Evolutionary conservation across 2,113 vertebrate genomes (phyloP).

Genomic region (Lota lota): DNA sequence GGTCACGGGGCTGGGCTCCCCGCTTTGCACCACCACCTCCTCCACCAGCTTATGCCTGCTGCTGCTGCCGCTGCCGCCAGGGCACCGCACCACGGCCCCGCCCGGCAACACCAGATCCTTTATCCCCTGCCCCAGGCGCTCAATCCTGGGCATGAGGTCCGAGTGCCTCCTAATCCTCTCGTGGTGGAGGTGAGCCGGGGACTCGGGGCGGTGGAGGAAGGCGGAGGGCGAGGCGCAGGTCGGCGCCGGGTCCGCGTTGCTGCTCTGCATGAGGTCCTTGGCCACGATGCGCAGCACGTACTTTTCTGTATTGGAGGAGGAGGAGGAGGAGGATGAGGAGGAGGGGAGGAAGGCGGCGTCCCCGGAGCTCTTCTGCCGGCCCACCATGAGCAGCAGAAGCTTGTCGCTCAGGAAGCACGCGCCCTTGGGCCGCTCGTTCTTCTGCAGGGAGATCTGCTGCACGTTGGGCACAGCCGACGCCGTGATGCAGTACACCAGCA

Average conservation of each 20-base stretch:
- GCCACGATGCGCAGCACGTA: slow-evolving; percentile 79
- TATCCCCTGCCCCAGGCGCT: slow-evolving; percentile 49
- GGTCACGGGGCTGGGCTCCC: slow-evolving; percentile 73
- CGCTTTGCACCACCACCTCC: slow-evolving; percentile 73
- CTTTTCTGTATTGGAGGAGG: slow-evolving; percentile 87
- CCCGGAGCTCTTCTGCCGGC: slow-evolving; percentile 78
- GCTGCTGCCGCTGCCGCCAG: slow-evolving; percentile 50
- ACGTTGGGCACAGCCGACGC: slow-evolving; percentile 81
- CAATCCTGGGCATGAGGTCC: slow-evolving; percentile 65
- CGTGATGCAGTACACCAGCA: slow-evolving; percentile 86
- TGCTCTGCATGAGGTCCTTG: slow-evolving; percentile 74
- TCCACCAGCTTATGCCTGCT: slow-evolving; percentile 80
- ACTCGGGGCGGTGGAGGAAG: slow-evolving; percentile 44
- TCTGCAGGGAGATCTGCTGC: slow-evolving; percentile 87
- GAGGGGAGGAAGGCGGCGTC: slow-evolving; percentile 88
- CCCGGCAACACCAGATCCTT: slow-evolving; percentile 81
- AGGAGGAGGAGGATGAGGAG: slow-evolving; percentile 89
- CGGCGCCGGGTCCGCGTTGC: slow-evolving; percentile 32
- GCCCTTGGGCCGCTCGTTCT: slow-evolving; percentile 88
- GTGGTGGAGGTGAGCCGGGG: slow-evolving; percentile 46
- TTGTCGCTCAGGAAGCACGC: slow-evolving; percentile 87
- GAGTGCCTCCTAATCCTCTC: slow-evolving; percentile 77
- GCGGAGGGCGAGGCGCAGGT: slow-evolving; percentile 41
- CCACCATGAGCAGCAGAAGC: slow-evolving; percentile 85
- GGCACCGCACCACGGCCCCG: slow-evolving; percentile 53